A percentile compares a stretch with the other conserved stretches of the same genome.
Evolutionary conservation across 2,113 vertebrate species (phyloP).

Genomic region (Pionites leucogaster): DNA sequence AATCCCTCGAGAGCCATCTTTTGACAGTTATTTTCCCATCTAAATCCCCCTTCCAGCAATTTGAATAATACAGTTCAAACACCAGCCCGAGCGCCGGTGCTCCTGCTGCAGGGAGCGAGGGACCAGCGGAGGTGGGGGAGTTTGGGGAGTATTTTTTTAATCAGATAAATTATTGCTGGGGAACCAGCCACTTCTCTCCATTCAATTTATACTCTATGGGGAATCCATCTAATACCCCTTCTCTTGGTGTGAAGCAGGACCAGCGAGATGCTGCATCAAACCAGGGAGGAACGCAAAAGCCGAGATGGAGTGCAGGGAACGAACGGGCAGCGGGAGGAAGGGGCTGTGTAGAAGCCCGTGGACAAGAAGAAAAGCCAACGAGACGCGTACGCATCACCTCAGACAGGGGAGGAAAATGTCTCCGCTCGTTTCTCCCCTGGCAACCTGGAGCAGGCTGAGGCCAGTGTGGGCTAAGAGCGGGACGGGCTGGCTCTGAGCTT

Average conservation of each 20-base stretch:
- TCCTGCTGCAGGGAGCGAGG: not conserved
- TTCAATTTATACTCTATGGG: constrained; percentile 69
- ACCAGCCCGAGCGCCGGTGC: not conserved
- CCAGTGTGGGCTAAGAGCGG: not conserved
- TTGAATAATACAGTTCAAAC: constrained; percentile 39
- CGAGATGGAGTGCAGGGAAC: constrained; percentile 66
- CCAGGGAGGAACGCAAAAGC: constrained; percentile 70
- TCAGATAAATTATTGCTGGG: constrained; percentile 67
- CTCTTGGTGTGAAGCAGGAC: constrained; percentile 66
- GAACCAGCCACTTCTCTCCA: constrained; percentile 69
- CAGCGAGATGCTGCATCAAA: constrained; percentile 62
- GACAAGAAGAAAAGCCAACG: constrained; percentile 14
- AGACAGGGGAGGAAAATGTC: constrained; percentile 4
- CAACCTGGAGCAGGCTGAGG: constrained; percentile 12
- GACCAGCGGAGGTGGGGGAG: not conserved
- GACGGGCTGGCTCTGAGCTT: not conserved
- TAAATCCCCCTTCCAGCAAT: constrained; percentile 26
- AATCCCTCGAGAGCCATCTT: not conserved
- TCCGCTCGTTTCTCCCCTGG: constrained; percentile 24
- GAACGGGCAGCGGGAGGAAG: not conserved
- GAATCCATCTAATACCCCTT: constrained; percentile 73
- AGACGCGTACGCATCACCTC: not conserved
- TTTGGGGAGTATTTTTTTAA: constrained; percentile 51
- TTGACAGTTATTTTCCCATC: constrained; percentile 29
- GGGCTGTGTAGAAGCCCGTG: not conserved